Base-by-base conservation (phyloP, 2,797 vertebrate species). In the Nasua narica region DNA sequence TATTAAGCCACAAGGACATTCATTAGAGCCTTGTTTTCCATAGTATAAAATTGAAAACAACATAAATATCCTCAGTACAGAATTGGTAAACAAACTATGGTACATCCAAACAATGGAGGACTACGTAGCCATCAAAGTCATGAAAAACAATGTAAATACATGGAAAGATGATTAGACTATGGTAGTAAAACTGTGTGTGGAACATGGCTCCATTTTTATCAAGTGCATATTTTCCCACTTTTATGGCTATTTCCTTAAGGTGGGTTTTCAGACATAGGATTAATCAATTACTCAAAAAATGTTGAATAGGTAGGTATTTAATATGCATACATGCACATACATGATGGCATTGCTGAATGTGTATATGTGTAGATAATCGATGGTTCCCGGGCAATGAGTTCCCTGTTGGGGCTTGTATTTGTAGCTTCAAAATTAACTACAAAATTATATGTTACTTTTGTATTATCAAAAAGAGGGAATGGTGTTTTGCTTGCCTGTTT, bases 201-300 rank as follows among this genome's bases (percentile, higher is more conserved):
- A 92, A 25, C 48, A 69, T 62, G 35, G 10, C 78, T 76, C 46
- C 19, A 69, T 95, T 88, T 43, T 88, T 69, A 60, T 19, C 27
- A 21, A 76, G 32, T 62, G 16, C 32, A 1, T 62, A 21, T 67
- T 95, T 86, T 93, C 81, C 65, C 43, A 81, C 37, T 62, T 79
- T 67, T 84, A 50, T 23, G 25, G 67, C 77, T 81, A 83, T 88
- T 95, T 97, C n/a, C 67, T 77, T 78, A 91, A 78, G 83, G 69
- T 62, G 1, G 25, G n/a, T 83, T 95, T 91, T 94, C 10, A 90
- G 79, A 50, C 3, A n/a, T 37, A 89, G 9, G 18, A 87, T 76
- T 62, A 83, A 81, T 82, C 82, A 76, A 23, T 69, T 74, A 90
- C 40, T 93, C 43, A 65, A 19, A 54, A 60, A 84, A 58, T n/a